Conservation (phyloP, 2,888 invertebrate species). For the Dasysyrphus albostriatus region DNA sequence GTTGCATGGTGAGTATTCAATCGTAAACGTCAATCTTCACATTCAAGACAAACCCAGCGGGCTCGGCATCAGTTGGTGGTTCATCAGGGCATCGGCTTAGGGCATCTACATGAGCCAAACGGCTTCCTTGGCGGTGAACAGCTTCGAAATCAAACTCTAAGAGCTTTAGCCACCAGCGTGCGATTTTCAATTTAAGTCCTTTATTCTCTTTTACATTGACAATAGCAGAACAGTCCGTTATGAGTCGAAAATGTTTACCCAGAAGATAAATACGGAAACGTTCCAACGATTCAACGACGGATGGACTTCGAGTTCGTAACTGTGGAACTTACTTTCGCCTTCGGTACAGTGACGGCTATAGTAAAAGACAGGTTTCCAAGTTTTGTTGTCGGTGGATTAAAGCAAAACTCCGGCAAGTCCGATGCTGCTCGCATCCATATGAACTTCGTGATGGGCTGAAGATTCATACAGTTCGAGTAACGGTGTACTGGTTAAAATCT, state of each 20-base stretch:
- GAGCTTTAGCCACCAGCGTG: slow-evolving; percentile 61
- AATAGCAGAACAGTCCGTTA: slow-evolving; percentile 58
- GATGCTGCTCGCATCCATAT: slow-evolving; percentile 40
- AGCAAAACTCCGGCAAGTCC: slow-evolving; percentile 27
- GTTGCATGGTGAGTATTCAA: slow-evolving; percentile 73
- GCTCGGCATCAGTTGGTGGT: slow-evolving; percentile 20
- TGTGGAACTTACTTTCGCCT: slow-evolving; percentile 74
- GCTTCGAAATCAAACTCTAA: slow-evolving; percentile 72
- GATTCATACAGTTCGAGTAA: slow-evolving; percentile 27
- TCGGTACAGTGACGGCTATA: slow-evolving; percentile 61
- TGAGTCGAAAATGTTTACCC: slow-evolving; percentile 72
- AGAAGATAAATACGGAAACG: slow-evolving; percentile 80
- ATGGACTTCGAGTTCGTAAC: slow-evolving; percentile 80
- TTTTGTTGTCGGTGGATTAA: slow-evolving; percentile 23
- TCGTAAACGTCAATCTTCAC: slow-evolving; percentile 50
- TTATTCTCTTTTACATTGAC: slow-evolving; percentile 50
- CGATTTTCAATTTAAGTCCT: slow-evolving; percentile 60
- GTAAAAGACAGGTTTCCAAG: slow-evolving; percentile 56
- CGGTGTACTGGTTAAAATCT: slow-evolving; percentile 9
- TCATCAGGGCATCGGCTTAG: slow-evolving; percentile 1
- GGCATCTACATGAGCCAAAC: slow-evolving; percentile 69
- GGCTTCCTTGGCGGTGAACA: slow-evolving; percentile 66
- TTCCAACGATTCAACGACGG: slow-evolving; percentile 79
- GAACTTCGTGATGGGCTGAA: slow-evolving; percentile 1
- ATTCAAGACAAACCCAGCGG: slow-evolving; percentile 36